Base-by-base conservation (phyloP, 2,797 vertebrate genomes). In the Dromococcyx pavoninus region DNA sequence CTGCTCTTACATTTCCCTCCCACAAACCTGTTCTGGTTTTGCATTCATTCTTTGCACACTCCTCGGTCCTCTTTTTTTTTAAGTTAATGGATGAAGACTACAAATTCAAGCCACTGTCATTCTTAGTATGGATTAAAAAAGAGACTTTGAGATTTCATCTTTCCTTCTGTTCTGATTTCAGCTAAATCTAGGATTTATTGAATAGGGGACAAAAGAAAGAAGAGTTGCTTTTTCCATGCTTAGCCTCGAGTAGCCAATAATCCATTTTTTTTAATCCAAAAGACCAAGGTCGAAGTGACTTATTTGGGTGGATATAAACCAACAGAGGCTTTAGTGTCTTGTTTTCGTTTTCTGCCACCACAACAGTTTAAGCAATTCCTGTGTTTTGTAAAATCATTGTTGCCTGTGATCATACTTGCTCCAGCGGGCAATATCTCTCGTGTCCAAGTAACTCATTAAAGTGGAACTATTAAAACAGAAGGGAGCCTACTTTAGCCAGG, bases 381-480 rank as follows among this genome's bases (percentile, higher is more conserved):
- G 41, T 58, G 48, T 86, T 90, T 91, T 69, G 75, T 69, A 75
- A 64, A 90, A 79, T 64, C 39, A 11, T 75, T 57, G 48, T 44
- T 73, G 51, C 17, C 30, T n/a, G 25, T 2, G n/a, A 88, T 66
- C 70, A 24, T 12, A 61, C 30, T 57, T 1, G 0, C 41, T 82
- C 57, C 65, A 72, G 79, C 1, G 5, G 51, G 46, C 39, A 24
- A 10, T 10, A 43, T 86, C 58, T 77, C 62, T 54, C 54, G 24
- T 0, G 1, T 89, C 70, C 4, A 1, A 80, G 11, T 37, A 84
- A 78, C 76, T 91, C 74, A 86, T 66, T 66, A 88, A 88, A 84
- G 54, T 64, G 56, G n/a, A 82, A 81, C 56, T 78, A 37, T 67
- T 94, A 86, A 81, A 93, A 3, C 74, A 89, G 89, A 85, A 93